Evolutionary conservation across 1,140 invertebrate species (phyloP), one percentile per base, ranked within the genome.

Genomic region (Orussus abietinus): DNA sequence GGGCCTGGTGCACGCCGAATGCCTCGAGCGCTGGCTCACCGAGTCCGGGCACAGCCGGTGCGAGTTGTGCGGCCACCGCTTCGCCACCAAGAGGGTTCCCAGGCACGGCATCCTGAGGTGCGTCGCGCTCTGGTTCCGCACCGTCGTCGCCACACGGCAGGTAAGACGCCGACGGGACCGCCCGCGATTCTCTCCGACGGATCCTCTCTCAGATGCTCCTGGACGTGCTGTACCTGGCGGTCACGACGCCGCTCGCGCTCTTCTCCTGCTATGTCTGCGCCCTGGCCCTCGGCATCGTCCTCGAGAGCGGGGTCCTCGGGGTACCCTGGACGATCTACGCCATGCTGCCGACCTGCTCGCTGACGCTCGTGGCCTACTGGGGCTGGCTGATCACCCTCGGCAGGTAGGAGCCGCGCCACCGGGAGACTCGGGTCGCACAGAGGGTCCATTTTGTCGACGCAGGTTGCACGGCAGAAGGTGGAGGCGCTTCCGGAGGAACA

Each of bases 21-120:
- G 83, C 47, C 65, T 86, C 19, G 83, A 85, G 55, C 69, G 77
- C 38, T 86, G 84, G 84, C 53, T 86, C 9, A 79, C 76, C 2
- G 77, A 82, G 51, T 80, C 79, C 2, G 78, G 77, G 3, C 76
- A 79, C 47, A 70, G 69, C 0, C 70, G 70, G 38, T 82, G 80
- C 53, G 80, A 82, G 54, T 57, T 82, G 2, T 82, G 80, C 51
- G 77, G 78, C 1, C 73, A 75, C 19, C 68, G 68, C 34, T 82
- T 78, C 34, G 49, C 65, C 1, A 80, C 76, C 0, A 67, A 68
- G 38, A 68, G 76, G 5, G 74, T 79, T 9, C 77, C 74, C n/a
- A 59, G 70, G 38, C 71, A 78, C 52, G 76, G 70, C n/a, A 50
- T 79, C 5, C 49, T 70, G 0, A 70, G 66, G 15, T 76, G 75